Conservation (phyloP, 2,113 vertebrate species). For the Aptenodytes patagonicus region DNA sequence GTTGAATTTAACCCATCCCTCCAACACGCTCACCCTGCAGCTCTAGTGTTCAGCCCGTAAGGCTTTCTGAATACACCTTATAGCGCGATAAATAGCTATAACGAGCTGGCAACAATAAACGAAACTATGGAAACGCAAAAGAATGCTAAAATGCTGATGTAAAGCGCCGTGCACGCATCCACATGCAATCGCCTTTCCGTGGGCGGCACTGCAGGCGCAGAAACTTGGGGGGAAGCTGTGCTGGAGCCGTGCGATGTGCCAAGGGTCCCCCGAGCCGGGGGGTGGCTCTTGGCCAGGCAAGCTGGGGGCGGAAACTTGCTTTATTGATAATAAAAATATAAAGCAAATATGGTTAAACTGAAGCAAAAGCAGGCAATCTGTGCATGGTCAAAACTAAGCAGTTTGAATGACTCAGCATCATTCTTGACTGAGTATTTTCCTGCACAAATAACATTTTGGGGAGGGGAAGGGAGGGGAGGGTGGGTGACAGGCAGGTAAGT, state of each 20-base stretch:
- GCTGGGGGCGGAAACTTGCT: background rate
- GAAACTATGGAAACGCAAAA: background rate
- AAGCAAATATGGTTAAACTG: background rate
- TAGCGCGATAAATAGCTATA: background rate
- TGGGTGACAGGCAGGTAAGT: background rate
- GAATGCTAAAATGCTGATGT: background rate
- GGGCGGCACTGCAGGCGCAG: background rate
- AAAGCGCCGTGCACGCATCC: fast-evolving
- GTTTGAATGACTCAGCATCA: background rate
- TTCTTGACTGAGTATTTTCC: background rate
- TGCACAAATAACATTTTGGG: too few relatives aligned
- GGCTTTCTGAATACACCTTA: background rate
- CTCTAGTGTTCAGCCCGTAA: background rate
- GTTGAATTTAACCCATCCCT: background rate
- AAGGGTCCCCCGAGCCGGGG: background rate
- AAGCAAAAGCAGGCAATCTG: background rate
- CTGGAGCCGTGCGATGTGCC: background rate
- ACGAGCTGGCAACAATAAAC: background rate
- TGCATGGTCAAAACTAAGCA: fast-evolving
- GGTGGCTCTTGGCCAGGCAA: background rate
- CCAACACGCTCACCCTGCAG: background rate
- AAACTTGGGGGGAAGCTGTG: background rate
- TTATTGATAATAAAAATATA: background rate
- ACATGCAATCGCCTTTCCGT: fast-evolving
- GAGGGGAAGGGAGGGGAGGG: too few relatives aligned